phyloP scores from a whole-genome alignment of 2,113 vertebrate genomes.

The Isichthys henryi region DNA sequence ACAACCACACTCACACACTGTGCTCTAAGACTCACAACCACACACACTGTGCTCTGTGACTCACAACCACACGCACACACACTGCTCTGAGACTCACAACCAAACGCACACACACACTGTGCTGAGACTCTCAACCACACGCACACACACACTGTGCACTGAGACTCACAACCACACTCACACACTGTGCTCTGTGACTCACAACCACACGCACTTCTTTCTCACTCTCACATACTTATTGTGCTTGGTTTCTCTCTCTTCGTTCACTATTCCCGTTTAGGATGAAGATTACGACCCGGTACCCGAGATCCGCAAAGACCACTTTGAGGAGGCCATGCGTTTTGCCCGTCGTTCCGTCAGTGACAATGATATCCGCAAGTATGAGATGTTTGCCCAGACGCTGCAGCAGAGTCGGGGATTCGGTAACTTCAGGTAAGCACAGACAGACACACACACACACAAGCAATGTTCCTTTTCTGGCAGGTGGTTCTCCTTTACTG shows the following conservation, averaged over 20 bases:
- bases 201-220: neutral
- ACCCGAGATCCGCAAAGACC: conserved; percentile 47
- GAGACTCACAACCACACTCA: neutral
- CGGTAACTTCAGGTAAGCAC: conserved; percentile 44
- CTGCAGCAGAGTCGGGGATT: conserved; percentile 49
- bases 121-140: no score
- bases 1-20: no score
- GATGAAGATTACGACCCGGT: conserved; percentile 45
- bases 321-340: conserved; percentile 50
- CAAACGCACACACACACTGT: no score
- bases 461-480: neutral
- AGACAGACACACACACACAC: neutral
- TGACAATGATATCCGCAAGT: conserved; percentile 50
- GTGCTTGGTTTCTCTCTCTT: neutral
- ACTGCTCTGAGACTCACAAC: no score
- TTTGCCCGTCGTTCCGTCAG: conserved; percentile 49
- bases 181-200: neutral
- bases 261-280: conserved; percentile 20
- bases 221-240: neutral
- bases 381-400: conserved; percentile 50
- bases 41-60: no score
- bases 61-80: no score
- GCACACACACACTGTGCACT: no score
- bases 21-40: no score
- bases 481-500: neutral